These are phyloP conservation scores for Stenodera caucasica DNA, from an alignment of 2,888 invertebrate species.

Conservation along the genomic window DNA sequence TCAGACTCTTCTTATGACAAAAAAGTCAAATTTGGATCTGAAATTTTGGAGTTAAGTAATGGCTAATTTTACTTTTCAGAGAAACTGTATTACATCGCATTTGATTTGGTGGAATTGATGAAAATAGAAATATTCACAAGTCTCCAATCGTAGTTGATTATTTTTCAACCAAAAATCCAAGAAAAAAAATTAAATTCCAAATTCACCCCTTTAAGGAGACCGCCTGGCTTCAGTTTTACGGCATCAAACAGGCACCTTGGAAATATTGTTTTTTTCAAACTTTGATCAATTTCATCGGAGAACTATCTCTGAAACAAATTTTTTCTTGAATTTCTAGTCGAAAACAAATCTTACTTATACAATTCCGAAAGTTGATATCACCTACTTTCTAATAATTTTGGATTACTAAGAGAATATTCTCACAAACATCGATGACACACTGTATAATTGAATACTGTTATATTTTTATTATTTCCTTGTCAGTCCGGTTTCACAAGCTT, in stretches of 20 bases:
- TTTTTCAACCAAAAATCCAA: neutral
- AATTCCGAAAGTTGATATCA: neutral
- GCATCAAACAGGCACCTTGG: neutral
- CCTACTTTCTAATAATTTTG: conserved; percentile 4
- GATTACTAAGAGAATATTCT: too few relatives aligned
- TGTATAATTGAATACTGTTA: too few relatives aligned
- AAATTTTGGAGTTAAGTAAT: neutral
- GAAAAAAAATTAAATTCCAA: neutral
- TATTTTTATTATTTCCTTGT: too few relatives aligned
- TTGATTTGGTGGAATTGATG: neutral
- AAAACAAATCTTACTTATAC: neutral
- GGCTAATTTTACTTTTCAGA: neutral
- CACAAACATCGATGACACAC: too few relatives aligned
- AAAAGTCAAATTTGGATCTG: neutral
- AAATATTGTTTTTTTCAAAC: neutral
- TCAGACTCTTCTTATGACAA: neutral
- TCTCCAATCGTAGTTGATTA: neutral
- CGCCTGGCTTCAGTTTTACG: neutral
- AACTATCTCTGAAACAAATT: neutral
- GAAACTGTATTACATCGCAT: neutral
- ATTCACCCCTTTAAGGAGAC: neutral
- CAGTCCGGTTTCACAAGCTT: too few relatives aligned
- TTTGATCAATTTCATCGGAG: neutral
- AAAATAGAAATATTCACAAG: neutral
- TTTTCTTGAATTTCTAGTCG: neutral